Conservation (phyloP, 2,113 vertebrate species). For the Heptranchias perlo region DNA sequence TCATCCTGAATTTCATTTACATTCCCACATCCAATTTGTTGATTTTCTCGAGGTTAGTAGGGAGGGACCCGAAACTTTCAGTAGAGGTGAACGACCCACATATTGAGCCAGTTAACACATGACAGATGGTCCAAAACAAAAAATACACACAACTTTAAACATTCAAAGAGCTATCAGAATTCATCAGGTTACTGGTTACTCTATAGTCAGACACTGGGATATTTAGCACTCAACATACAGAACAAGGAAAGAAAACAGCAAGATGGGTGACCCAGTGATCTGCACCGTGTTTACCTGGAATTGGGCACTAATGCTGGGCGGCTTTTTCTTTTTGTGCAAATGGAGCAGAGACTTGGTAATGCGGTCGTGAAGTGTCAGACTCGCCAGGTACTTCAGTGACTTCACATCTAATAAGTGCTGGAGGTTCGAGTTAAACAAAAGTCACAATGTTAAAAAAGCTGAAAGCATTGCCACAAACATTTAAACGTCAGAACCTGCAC, state of each 20-base stretch:
- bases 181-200: neutral
- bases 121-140: neutral
- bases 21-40: neutral
- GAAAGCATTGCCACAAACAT: neutral
- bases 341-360: constrained; percentile 96
- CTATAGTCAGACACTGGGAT: neutral
- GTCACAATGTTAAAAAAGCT: neutral
- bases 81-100: neutral
- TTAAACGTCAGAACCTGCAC: neutral
- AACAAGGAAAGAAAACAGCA: no score
- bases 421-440: neutral
- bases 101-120: neutral
- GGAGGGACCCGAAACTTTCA: neutral
- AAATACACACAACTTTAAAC: neutral
- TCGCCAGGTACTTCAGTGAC: constrained; percentile 89
- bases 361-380: constrained; percentile 86
- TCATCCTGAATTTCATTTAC: neutral
- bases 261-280: neutral
- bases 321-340: constrained; percentile 98
- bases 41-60: neutral
- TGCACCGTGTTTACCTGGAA: constrained; percentile 73
- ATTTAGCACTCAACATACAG: no score
- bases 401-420: constrained; percentile 91
- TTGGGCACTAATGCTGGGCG: constrained; percentile 94
- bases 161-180: neutral